These are phyloP conservation scores for Xiphydria camelus DNA, from an alignment of 2,888 invertebrate species.

Conservation along the genomic window DNA sequence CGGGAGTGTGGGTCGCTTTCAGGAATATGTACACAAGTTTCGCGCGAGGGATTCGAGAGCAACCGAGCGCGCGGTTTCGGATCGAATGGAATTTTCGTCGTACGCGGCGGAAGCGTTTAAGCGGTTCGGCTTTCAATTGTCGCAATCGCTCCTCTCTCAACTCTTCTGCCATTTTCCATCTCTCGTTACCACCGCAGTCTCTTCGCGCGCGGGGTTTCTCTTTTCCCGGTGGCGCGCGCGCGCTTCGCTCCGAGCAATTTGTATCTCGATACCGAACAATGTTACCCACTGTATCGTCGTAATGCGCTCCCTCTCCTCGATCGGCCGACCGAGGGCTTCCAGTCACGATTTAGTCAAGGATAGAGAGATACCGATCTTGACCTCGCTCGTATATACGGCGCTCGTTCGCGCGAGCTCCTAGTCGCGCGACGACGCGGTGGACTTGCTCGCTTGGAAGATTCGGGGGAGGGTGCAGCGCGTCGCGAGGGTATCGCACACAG, in stretches of 20 bases:
- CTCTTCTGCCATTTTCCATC: not conserved
- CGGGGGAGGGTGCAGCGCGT: too few species aligned
- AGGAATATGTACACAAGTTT: constrained; percentile 19
- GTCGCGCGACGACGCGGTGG: too few species aligned
- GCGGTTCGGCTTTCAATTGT: constrained; percentile 14
- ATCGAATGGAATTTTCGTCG: not conserved
- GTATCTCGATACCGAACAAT: constrained; percentile 51
- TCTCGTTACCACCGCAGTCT: not conserved
- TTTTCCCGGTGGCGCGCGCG: constrained; percentile 6
- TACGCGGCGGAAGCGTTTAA: constrained; percentile 12
- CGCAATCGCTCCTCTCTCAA: constrained; percentile 13
- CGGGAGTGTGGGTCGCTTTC: not conserved
- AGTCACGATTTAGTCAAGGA: constrained; percentile 58
- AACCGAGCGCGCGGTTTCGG: not conserved
- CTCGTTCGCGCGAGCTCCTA: too few species aligned
- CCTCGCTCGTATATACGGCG: constrained; percentile 43
- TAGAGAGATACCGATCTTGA: constrained; percentile 53
- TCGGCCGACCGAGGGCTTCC: constrained; percentile 40
- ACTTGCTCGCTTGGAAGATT: not conserved
- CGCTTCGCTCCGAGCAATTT: constrained; percentile 41
- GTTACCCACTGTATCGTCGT: constrained; percentile 44
- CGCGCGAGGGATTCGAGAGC: too few species aligned
- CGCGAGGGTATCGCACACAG: too few species aligned
- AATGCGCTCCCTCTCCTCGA: constrained; percentile 39
- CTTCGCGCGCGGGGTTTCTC: constrained; percentile 24